These are phyloP conservation scores for Petrolisthes cinctipes DNA, from an alignment of 2,888 invertebrate species.

Conservation along the genomic window DNA sequence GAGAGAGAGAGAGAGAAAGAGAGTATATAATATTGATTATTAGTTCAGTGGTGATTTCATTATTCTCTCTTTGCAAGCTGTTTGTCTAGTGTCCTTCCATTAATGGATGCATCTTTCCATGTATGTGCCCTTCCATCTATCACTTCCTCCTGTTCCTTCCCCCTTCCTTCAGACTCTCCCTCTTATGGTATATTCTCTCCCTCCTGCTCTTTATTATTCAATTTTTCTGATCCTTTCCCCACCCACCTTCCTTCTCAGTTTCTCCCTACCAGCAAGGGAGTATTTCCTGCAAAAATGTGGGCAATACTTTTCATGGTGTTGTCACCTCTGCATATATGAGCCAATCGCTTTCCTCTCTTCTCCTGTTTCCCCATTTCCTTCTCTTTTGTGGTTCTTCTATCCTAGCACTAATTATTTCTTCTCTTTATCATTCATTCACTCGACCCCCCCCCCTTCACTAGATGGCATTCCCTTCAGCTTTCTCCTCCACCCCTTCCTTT, in stretches of 20 bases:
- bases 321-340: too few relatives aligned
- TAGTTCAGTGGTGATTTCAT: not conserved
- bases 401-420: not conserved
- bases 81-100: not conserved
- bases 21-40: not conserved
- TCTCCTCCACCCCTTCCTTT: not conserved
- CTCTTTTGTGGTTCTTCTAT: not conserved
- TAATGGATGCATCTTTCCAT: not conserved
- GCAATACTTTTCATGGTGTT: too few relatives aligned
- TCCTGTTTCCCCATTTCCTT: too few relatives aligned
- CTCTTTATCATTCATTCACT: not conserved
- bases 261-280: too few relatives aligned
- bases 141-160: not conserved
- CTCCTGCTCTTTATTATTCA: conserved; percentile 20
- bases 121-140: not conserved
- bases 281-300: too few relatives aligned
- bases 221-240: not conserved
- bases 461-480: not conserved
- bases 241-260: too few relatives aligned
- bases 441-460: not conserved
- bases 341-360: too few relatives aligned
- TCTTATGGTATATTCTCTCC: not conserved
- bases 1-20: not conserved
- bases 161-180: not conserved
- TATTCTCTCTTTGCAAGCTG: not conserved